Evolutionary conservation across 2,888 invertebrate genomes (phyloP).

Genomic region (Chironomus riparius): DNA sequence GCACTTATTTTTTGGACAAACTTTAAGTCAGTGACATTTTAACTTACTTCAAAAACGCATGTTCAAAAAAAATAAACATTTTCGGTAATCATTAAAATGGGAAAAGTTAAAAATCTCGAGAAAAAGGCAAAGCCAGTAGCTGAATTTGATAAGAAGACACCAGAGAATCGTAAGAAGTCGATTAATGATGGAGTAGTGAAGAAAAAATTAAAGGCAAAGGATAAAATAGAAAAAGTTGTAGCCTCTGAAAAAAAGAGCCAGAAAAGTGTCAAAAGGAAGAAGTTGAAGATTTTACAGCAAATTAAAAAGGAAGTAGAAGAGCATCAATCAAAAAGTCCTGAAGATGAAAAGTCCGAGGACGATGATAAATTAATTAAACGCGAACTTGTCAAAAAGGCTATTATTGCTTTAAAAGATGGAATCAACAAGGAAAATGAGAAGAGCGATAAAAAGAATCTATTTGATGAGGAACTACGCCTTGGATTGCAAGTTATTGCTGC

Average conservation of each 20-base stretch:
- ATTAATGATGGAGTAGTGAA: slow-evolving; percentile 3
- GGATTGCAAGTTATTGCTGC: slow-evolving; percentile 9
- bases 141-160: slow-evolving; percentile 19
- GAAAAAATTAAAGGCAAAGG: neutral
- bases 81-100: neutral
- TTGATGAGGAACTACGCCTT: slow-evolving; percentile 13
- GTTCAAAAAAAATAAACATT: no score
- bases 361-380: neutral
- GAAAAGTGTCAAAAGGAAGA: neutral
- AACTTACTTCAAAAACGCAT: neutral
- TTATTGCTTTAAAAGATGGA: neutral
- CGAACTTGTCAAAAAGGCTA: neutral
- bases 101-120: slow-evolving; percentile 25
- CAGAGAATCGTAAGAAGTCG: slow-evolving; percentile 9
- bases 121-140: slow-evolving; percentile 9
- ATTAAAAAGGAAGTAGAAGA: neutral
- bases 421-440: slow-evolving; percentile 9
- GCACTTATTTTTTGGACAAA: no score
- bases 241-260: neutral
- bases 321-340: neutral
- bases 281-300: neutral
- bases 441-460: neutral
- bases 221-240: neutral
- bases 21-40: neutral
- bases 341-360: neutral